Percentiles rank a stretch among this genome's conserved stretches.
Conservation (phyloP, 64 coral and sea anemone genomes). For the Anthopleura sola region DNA sequence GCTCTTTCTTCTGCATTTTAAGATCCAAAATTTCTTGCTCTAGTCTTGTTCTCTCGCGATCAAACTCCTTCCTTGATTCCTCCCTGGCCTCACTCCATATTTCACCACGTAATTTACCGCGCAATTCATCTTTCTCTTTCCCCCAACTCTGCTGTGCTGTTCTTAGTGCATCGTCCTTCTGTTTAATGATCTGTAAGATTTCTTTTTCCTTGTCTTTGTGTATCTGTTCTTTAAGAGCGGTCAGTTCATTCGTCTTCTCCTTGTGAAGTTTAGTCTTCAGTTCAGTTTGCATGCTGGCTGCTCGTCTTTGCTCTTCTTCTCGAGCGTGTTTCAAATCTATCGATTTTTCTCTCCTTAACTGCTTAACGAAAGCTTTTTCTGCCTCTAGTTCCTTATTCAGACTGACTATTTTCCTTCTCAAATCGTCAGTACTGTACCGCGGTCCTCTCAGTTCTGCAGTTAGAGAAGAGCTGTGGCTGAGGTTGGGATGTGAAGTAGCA, state of each 20-base stretch:
- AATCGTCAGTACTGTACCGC: conserved; percentile 42
- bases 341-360: conserved; percentile 76
- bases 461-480: conserved; percentile 2
- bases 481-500: conserved; percentile 39
- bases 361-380: conserved; percentile 61
- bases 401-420: conserved; percentile 77
- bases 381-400: conserved; percentile 84
- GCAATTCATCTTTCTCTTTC: conserved; percentile 88
- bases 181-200: conserved; percentile 69
- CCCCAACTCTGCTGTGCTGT: conserved; percentile 72
- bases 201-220: conserved; percentile 96
- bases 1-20: conserved; percentile 57
- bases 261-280: conserved; percentile 82
- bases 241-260: conserved; percentile 78
- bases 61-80: conserved; percentile 73
- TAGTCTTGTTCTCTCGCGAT: conserved; percentile 65
- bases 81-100: conserved; percentile 70
- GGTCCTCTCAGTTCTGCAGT: conserved; percentile 6
- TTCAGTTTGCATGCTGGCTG: conserved; percentile 55
- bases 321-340: conserved; percentile 67
- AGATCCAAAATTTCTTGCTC: conserved; percentile 81
- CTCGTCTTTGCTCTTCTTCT: conserved; percentile 80
- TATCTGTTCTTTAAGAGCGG: conserved; percentile 70
- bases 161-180: conserved; percentile 86
- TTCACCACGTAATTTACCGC: conserved; percentile 63